Conservation (phyloP, 2,888 invertebrate species). For the Drosophila nr. medialis region DNA sequence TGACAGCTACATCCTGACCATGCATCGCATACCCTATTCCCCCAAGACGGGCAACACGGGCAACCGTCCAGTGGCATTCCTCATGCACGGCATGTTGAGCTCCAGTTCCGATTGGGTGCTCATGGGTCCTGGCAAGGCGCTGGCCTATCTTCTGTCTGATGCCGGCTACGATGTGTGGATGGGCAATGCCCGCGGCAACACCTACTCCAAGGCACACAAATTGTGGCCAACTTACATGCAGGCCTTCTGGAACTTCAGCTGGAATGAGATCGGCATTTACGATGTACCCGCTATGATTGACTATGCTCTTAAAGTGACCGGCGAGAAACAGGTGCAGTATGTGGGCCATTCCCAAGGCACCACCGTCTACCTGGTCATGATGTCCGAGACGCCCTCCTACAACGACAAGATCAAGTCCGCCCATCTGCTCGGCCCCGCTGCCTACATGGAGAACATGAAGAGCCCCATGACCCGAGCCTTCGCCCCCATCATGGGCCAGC, state of each 20-base stretch:
- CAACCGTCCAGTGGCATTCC: conserved; percentile 69
- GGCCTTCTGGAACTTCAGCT: conserved; percentile 86
- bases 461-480: conserved; percentile 82
- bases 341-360: conserved; percentile 97
- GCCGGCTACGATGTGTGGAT: conserved; percentile 92
- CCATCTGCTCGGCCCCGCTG: conserved; percentile 86
- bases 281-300: conserved; percentile 95
- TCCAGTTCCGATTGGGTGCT: conserved; percentile 77
- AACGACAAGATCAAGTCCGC: conserved; percentile 75
- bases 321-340: conserved; percentile 85
- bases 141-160: conserved; percentile 86
- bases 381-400: conserved; percentile 66
- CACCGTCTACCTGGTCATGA: conserved; percentile 88
- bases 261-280: conserved; percentile 94
- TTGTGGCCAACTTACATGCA: conserved; percentile 79
- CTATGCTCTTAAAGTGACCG: conserved; percentile 85
- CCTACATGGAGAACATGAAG: conserved; percentile 84
- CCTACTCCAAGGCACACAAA: conserved; percentile 86
- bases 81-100: conserved; percentile 79
- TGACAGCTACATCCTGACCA: conserved; percentile 92
- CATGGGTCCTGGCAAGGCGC: conserved; percentile 69
- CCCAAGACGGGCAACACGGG: conserved; percentile 40
- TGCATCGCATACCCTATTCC: conserved; percentile 91
- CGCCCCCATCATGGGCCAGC: conserved; percentile 71
- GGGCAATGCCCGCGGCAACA: conserved; percentile 92